phyloP scores from a whole-genome alignment of 2,113 vertebrate genomes.

The Garra rufa region DNA sequence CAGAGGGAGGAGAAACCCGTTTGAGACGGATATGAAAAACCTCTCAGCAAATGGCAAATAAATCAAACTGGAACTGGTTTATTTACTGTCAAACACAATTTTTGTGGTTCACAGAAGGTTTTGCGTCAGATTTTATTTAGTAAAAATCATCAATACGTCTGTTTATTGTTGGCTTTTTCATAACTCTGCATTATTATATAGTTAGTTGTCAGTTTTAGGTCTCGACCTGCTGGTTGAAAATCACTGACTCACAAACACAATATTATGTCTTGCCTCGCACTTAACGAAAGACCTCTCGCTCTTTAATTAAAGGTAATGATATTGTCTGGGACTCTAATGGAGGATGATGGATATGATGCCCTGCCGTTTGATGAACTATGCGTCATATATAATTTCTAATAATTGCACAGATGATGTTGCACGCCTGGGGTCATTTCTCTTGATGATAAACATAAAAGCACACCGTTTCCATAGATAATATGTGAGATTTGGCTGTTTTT shows the following conservation, averaged over 20 bases:
- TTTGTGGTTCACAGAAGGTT: background rate
- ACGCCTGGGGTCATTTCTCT: background rate
- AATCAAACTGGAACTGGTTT: background rate
- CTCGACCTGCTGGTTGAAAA: background rate
- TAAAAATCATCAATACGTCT: background rate
- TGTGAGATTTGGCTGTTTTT: background rate
- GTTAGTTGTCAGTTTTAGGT: background rate
- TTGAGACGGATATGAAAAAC: background rate
- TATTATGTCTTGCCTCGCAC: background rate
- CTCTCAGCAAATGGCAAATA: background rate
- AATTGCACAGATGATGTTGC: conserved; percentile 19
- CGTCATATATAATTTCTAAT: conserved; percentile 40
- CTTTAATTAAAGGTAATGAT: conserved; percentile 37
- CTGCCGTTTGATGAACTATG: background rate
- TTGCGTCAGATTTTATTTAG: background rate
- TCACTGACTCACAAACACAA: background rate
- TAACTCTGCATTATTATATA: background rate
- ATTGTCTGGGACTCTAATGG: conserved; percentile 20
- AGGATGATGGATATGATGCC: conserved; percentile 39
- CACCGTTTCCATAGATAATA: conserved; percentile 15
- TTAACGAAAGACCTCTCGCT: background rate
- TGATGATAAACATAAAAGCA: conserved; percentile 12
- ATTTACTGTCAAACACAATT: background rate
- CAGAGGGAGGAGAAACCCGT: background rate
- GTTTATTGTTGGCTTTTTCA: background rate